Evolutionary conservation across 2,888 invertebrate genomes (phyloP), one percentile per base, ranked within the genome.

Genomic region (Cartodere bifasciata): DNA sequence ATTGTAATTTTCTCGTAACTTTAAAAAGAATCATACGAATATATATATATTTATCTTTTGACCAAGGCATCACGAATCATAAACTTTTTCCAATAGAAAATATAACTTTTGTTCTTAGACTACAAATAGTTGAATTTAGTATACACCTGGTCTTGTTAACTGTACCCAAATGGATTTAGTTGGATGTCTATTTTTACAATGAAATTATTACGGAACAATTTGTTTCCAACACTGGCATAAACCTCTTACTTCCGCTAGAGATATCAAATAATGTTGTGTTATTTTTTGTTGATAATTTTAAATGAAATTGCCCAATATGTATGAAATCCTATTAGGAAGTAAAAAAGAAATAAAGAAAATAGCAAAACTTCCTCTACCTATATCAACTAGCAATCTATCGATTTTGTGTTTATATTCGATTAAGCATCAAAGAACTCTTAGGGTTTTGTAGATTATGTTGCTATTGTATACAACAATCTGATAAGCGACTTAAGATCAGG

Each of bases 371-470:
- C n/a, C n/a, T 33, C 35, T 40, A 31, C 45, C 38, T 34, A 38
- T 43, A 48, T 45, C 46, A 43, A 46, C 41, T 38, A 43, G 43
- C 44, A 44, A 38, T 40, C 39, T 29, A 49, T 47, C 46, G 44
- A 45, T 43, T 42, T 31, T 37, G 46, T 52, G 51, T 52, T 53
- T 53, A 53, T 55, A 54, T 52, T 53, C 53, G 53, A 56, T 53
- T 52, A 51, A 34, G 52, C 55, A 48, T 56, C 56, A 58, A 59
- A 59, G 55, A 47, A 47, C 55, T 53, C 53, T 52, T 46, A 44
- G 49, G 53, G 52, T 53, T 55, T 54, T 46, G 45, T 44, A 49
- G 56, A 56, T 57, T 56, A 56, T 43, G 46, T 47, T 43, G 44
- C 50, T 39, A 49, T 52, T 53, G 47, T 44, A 38, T 26, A 46